Percentiles rank a stretch among this genome's conserved stretches.
phyloP scores from a whole-genome alignment of 2,113 vertebrate species.

The Piliocolobus tephrosceles region DNA sequence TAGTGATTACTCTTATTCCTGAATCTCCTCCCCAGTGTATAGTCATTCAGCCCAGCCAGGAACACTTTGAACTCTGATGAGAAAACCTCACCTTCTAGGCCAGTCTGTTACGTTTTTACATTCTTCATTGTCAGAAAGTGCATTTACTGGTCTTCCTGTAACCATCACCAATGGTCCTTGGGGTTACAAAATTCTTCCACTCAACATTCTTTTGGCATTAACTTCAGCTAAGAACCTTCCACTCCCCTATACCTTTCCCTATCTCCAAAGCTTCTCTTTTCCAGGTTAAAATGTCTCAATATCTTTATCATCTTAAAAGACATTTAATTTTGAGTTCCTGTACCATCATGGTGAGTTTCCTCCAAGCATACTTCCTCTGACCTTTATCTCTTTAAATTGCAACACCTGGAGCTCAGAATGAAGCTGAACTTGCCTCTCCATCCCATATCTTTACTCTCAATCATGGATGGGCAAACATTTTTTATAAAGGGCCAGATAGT shows the following conservation, averaged over 20 bases:
- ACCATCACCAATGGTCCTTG: background rate
- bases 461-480: background rate
- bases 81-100: background rate
- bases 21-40: background rate
- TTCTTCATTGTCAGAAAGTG: conserved; percentile 16
- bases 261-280: background rate
- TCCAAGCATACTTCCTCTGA: background rate
- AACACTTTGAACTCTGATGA: background rate
- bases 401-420: background rate
- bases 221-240: background rate
- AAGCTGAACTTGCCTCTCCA: background rate
- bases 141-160: background rate
- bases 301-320: background rate
- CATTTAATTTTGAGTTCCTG: background rate
- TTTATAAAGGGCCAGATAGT: background rate
- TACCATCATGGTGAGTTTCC: background rate
- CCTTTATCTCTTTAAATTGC: background rate
- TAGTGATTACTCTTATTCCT: background rate
- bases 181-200: background rate
- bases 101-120: background rate
- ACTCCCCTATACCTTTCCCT: background rate
- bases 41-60: background rate
- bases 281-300: background rate
- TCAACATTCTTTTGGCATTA: background rate
- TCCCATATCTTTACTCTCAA: background rate